Base-by-base conservation (phyloP, 23 tunicate species). In the Botrylloides violaceus region DNA sequence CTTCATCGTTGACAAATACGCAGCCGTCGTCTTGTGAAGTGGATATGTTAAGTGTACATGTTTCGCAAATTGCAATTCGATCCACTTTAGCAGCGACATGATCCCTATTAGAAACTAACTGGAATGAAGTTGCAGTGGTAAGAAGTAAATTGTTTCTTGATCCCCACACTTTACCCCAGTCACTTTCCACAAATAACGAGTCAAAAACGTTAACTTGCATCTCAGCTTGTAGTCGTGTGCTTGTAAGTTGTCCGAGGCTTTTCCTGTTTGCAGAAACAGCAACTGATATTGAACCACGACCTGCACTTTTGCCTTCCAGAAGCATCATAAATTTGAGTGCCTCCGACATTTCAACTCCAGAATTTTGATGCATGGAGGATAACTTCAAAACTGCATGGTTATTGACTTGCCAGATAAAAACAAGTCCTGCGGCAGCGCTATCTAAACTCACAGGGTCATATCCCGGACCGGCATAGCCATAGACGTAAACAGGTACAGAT, bases 401-500 rank as follows among this genome's bases (percentile, higher is more conserved):
- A 59, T 29, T 85, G 3, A 56, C 76, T 38, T 81, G 79, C 96
- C 96, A 88, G 3, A 32, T 73, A 63, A 88, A 88, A 5, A 66
- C 29, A 3, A 88, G 59, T n/a, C 96, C 96, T 19, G 96, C 88
- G 2, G 58, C 71, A 47, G 75, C 78, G 64, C 76, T 81, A 43
- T 81, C 96, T 25, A 88, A 77, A 43, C 83, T 81, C 36, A 88
- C 60, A 2, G 93, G 70, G 39, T 73, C 76, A 21, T 49, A 48
- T 3, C 71, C 71, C 28, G 78, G 88, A 4, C 65, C 75, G 9
- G 81, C 58, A 2, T 66, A 58, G 1, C 88, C 88, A 26, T 66
- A 58, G 37, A 88, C 88, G 60, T 88, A 83, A 1, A 88, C 58
- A 34, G 96, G 96, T 18, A 81, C 82, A n/a, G 48, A 28, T n/a